Conservation (phyloP, 2,797 vertebrate genomes). For the Sebastes oblongus region DNA sequence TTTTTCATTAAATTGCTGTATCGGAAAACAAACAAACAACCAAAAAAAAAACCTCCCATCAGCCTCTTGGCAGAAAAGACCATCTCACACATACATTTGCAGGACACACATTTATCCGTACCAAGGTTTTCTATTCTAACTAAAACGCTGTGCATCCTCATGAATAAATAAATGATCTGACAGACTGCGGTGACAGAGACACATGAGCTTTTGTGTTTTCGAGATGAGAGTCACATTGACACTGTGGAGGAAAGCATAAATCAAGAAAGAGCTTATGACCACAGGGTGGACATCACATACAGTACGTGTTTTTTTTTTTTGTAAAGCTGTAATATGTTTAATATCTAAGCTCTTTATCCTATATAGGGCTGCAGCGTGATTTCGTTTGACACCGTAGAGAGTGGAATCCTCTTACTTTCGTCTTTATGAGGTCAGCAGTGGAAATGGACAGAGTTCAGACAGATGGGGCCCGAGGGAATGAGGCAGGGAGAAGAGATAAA, state of each 20-base stretch:
- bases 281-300: constrained; percentile 55
- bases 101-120: constrained; percentile 22
- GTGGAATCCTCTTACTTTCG: constrained; percentile 78
- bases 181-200: constrained; percentile 45
- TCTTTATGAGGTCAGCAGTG: constrained; percentile 77
- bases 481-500: constrained; percentile 49
- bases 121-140: neutral
- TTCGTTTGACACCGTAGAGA: constrained; percentile 71
- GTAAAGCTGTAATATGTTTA: constrained; percentile 66
- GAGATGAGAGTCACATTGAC: constrained; percentile 46
- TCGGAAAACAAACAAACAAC: constrained; percentile 57
- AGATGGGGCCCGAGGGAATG: constrained; percentile 63
- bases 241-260: constrained; percentile 45
- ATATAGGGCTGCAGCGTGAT: constrained; percentile 67
- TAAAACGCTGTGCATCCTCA: constrained; percentile 37
- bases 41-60: constrained; percentile 9
- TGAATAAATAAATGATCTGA: constrained; percentile 64
- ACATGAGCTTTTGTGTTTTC: constrained; percentile 41
- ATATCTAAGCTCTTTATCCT: constrained; percentile 81
- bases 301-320: constrained; percentile 12
- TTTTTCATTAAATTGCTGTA: constrained; percentile 75
- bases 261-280: constrained; percentile 52
- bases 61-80: constrained; percentile 38
- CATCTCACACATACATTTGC: constrained; percentile 25
- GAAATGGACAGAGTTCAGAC: constrained; percentile 76